A percentile compares a stretch with the other conserved stretches of the same genome.
Evolutionary conservation across 2,888 invertebrate genomes (phyloP).

Genomic region (Parascotia fuliginaria): DNA sequence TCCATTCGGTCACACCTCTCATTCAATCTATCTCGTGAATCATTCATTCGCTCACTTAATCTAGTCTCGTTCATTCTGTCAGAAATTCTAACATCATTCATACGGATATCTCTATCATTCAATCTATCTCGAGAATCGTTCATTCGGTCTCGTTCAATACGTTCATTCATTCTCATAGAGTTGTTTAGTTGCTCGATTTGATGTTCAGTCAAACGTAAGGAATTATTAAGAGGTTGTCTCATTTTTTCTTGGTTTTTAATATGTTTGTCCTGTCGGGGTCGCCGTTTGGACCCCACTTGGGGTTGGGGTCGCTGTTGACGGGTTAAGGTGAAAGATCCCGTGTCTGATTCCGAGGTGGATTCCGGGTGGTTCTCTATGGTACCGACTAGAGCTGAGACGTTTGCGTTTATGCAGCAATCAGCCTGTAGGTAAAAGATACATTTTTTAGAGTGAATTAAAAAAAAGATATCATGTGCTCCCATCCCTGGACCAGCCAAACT

Average conservation of each 20-base stretch:
- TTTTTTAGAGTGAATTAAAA: too few species aligned
- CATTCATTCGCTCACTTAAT: slow-evolving; percentile 35
- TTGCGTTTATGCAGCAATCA: slow-evolving; percentile 78
- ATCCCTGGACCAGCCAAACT: too few species aligned
- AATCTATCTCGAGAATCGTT: slow-evolving; percentile 26
- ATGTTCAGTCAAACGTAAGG: slow-evolving; percentile 50
- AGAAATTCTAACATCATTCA: slow-evolving; percentile 32
- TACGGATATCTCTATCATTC: slow-evolving; percentile 24
- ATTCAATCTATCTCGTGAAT: slow-evolving; percentile 33
- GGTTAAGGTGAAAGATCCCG: slow-evolving; percentile 76
- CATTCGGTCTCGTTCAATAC: slow-evolving; percentile 40
- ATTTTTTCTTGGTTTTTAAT: slow-evolving; percentile 66
- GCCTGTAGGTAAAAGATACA: slow-evolving; percentile 67
- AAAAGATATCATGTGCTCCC: too few species aligned
- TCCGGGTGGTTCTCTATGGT: slow-evolving; percentile 82
- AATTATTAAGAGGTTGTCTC: slow-evolving; percentile 52
- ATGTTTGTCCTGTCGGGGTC: slow-evolving; percentile 71
- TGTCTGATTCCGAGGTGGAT: slow-evolving; percentile 80
- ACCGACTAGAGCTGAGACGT: slow-evolving; percentile 77
- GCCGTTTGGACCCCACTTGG: slow-evolving; percentile 73
- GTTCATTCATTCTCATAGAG: slow-evolving; percentile 53
- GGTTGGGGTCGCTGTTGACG: slow-evolving; percentile 78
- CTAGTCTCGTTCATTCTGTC: slow-evolving; percentile 29
- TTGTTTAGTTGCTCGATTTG: slow-evolving; percentile 57
- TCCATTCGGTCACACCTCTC: slow-evolving; percentile 29